These are phyloP conservation scores for Darevskia mixta DNA, from an alignment of 2,797 vertebrate genomes.

Conservation along the genomic window DNA sequence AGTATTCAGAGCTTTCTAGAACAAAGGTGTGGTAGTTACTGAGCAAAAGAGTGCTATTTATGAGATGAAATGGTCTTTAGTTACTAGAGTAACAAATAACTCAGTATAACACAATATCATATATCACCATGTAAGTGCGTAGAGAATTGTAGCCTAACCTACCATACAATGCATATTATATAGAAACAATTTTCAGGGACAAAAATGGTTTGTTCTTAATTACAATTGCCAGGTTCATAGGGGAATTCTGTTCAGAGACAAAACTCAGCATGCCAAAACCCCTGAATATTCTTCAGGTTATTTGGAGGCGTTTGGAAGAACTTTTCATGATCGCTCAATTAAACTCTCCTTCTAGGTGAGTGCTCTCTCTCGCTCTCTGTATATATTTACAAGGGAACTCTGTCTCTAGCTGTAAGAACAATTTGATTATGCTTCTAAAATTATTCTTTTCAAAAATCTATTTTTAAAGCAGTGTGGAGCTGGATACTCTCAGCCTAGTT, in stretches of 20 bases:
- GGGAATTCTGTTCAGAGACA: background rate
- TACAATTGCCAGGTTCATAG: background rate
- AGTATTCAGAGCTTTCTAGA: no score
- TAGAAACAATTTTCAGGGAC: background rate
- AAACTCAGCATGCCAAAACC: background rate
- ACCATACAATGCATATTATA: background rate
- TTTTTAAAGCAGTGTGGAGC: slow-evolving; percentile 68
- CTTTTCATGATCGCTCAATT: slow-evolving; percentile 34
- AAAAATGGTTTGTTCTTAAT: background rate
- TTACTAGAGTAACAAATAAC: background rate
- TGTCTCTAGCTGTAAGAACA: slow-evolving; percentile 56
- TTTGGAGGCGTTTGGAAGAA: slow-evolving; percentile 23
- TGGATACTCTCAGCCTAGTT: slow-evolving; percentile 63
- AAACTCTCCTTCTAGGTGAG: slow-evolving; percentile 38
- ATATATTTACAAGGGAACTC: slow-evolving; percentile 45
- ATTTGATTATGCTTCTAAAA: slow-evolving; percentile 66
- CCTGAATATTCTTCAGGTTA: background rate
- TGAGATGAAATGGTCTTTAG: background rate
- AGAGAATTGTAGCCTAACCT: background rate
- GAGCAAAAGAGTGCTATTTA: background rate
- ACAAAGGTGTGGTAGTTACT: background rate
- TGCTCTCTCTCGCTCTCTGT: slow-evolving; percentile 11
- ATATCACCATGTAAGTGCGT: no score
- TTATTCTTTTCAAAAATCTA: slow-evolving; percentile 46
- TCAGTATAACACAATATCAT: no score